A percentile compares a stretch with the other conserved stretches of the same genome.
These are phyloP conservation scores for Pomatostomus ruficeps DNA, from an alignment of 2,113 vertebrate species.

Conservation along the genomic window DNA sequence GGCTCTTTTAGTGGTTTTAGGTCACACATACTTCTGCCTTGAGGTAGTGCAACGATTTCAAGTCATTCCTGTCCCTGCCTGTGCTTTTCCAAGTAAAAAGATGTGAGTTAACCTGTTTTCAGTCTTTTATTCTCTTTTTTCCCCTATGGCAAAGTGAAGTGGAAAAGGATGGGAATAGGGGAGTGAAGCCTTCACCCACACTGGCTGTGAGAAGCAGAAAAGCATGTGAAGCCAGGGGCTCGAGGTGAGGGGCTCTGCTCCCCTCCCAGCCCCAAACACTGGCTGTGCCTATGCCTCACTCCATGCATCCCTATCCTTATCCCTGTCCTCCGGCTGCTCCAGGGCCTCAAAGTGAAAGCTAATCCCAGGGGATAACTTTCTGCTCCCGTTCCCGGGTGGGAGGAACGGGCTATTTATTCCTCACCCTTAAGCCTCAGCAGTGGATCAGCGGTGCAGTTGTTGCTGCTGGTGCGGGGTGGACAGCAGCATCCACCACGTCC, in stretches of 20 bases:
- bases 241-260: neutral
- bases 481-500: neutral
- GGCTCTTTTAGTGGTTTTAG: neutral
- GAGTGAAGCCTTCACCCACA: neutral
- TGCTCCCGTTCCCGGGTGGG: neutral
- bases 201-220: neutral
- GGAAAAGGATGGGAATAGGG: neutral
- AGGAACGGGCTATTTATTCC: conserved; percentile 53
- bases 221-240: neutral
- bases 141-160: neutral
- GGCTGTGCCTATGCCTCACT: neutral
- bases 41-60: neutral
- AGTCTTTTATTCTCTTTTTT: neutral
- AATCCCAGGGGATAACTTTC: neutral
- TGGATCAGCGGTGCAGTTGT: conserved; percentile 38
- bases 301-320: neutral
- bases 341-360: conserved; percentile 10
- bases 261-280: neutral
- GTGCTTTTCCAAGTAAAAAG: neutral
- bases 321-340: neutral
- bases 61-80: neutral
- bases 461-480: neutral
- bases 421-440: neutral
- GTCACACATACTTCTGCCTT: neutral
- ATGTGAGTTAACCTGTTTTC: neutral